Conservation (phyloP, 2,797 vertebrate species). For the Clarias laeviceps region DNA sequence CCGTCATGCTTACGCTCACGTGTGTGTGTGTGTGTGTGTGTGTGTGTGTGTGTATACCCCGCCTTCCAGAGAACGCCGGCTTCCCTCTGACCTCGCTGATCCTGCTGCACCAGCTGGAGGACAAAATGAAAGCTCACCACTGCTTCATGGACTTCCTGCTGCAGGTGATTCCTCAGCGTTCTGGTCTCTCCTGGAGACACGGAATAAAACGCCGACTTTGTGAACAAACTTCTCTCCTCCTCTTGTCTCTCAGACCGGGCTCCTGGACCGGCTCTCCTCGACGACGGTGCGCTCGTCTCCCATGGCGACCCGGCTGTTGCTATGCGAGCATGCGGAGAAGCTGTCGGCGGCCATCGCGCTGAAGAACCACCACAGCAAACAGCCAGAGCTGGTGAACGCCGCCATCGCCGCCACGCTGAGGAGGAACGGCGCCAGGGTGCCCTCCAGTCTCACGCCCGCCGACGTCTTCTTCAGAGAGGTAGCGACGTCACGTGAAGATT, state of each 20-base stretch:
- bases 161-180: constrained; percentile 71
- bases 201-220: background rate
- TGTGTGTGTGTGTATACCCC: background rate
- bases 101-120: constrained; percentile 94
- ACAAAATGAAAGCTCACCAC: constrained; percentile 94
- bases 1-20: background rate
- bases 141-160: constrained; percentile 93
- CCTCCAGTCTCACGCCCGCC: constrained; percentile 84
- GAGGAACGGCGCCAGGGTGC: constrained; percentile 72
- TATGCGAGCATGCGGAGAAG: constrained; percentile 93
- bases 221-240: too few relatives aligned
- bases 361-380: constrained; percentile 88
- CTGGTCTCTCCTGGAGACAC: background rate
- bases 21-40: background rate
- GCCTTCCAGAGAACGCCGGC: constrained; percentile 81
- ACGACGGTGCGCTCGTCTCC: constrained; percentile 71
- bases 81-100: constrained; percentile 92
- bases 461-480: constrained; percentile 98
- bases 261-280: constrained; percentile 80
- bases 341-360: constrained; percentile 86
- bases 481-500: constrained; percentile 12
- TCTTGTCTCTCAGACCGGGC: constrained; percentile 76
- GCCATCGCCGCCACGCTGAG: constrained; percentile 79
- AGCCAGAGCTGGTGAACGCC: constrained; percentile 82
- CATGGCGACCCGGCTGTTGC: constrained; percentile 85